A percentile compares a stretch with the other conserved stretches of the same genome.
These are phyloP conservation scores for Crotalus horridus DNA, from an alignment of 2,113 vertebrate species.

Conservation along the genomic window DNA sequence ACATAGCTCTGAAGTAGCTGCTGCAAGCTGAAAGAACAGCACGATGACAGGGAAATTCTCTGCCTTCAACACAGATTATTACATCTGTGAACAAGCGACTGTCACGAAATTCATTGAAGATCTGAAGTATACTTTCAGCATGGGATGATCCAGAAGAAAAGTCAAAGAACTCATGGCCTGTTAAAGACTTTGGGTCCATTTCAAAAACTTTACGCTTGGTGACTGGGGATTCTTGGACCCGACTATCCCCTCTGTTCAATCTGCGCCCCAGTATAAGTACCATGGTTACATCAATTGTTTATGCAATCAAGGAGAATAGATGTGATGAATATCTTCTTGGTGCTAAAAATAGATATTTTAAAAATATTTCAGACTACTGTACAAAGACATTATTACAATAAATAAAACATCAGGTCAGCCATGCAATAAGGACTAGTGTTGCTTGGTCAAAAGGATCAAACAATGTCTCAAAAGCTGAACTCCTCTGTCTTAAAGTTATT, in stretches of 20 bases:
- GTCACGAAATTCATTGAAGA: constrained; percentile 95
- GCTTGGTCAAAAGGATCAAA: not conserved
- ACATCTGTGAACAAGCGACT: constrained; percentile 92
- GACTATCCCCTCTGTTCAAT: constrained; percentile 90
- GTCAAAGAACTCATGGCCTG: constrained; percentile 86
- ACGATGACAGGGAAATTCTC: constrained; percentile 91
- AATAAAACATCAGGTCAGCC: not conserved
- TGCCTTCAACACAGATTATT: constrained; percentile 91
- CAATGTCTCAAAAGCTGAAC: not conserved
- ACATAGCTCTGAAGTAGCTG: constrained; percentile 96
- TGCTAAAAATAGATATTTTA: constrained; percentile 49
- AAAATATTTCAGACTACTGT: not conserved
- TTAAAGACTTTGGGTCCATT: constrained; percentile 86
- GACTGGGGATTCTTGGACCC: constrained; percentile 89
- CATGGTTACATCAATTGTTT: constrained; percentile 85
- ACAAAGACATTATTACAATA: not conserved
- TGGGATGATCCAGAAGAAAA: constrained; percentile 92
- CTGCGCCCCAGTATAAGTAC: constrained; percentile 96
- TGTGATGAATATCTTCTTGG: constrained; percentile 43
- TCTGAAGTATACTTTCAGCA: constrained; percentile 91
- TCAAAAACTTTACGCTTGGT: constrained; percentile 98
- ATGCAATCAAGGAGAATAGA: constrained; percentile 72
- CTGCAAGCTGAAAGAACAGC: constrained; percentile 93
- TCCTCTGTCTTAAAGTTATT: not conserved
- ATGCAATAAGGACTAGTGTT: not conserved